Evolutionary conservation across 2,888 invertebrate genomes (phyloP).

Genomic region (Patella pellucida): DNA sequence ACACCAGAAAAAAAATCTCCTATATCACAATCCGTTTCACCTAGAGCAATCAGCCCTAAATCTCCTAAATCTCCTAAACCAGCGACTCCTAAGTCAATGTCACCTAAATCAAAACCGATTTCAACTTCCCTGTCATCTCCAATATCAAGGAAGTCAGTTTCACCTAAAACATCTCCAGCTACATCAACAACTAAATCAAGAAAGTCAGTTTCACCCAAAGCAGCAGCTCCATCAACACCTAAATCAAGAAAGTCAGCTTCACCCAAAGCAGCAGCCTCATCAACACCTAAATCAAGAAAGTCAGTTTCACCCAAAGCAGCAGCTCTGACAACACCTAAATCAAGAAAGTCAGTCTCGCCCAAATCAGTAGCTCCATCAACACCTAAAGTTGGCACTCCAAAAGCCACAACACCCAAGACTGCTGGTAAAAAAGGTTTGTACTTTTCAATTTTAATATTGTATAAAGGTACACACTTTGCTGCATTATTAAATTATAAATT

Average conservation of each 20-base stretch:
- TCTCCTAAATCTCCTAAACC: conserved; percentile 19
- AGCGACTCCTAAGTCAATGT: conserved; percentile 22
- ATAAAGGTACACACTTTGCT: no score
- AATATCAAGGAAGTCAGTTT: conserved; percentile 13
- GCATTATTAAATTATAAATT: no score
- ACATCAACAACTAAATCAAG: conserved; percentile 19
- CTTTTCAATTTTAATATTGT: no score
- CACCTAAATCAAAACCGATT: conserved; percentile 16
- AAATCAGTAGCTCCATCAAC: conserved; percentile 12
- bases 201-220: conserved; percentile 14
- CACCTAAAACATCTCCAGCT: conserved; percentile 17
- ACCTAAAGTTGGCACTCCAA: neutral
- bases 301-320: neutral
- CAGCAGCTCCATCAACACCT: neutral
- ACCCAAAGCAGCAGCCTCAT: neutral
- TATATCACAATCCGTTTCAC: conserved; percentile 22
- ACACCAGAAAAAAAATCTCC: conserved; percentile 28
- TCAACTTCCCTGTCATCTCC: conserved; percentile 16
- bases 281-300: neutral
- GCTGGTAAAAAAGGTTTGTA: no score
- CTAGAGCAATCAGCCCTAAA: conserved; percentile 5
- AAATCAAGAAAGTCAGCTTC: conserved; percentile 21
- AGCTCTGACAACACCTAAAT: conserved; percentile 15
- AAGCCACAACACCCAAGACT: no score
- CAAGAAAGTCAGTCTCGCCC: conserved; percentile 6